A percentile compares a stretch with the other conserved stretches of the same genome.
Evolutionary conservation across 2,888 invertebrate species (phyloP).

Genomic region (Teleiodes luculella): DNA sequence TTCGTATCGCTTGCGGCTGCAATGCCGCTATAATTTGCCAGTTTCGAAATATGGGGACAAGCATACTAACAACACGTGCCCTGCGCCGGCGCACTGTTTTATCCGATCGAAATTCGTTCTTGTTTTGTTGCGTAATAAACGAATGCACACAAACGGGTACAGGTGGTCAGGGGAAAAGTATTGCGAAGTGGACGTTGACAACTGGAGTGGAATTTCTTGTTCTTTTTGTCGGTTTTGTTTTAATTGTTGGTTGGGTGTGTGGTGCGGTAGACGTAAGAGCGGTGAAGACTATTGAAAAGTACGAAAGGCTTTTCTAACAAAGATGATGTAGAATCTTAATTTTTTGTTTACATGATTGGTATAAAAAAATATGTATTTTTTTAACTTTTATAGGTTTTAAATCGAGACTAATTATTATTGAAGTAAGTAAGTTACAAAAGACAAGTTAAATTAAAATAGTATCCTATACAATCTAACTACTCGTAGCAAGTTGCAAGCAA

Average conservation of each 20-base stretch:
- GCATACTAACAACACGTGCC: constrained; percentile 15
- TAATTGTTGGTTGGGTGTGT: neutral
- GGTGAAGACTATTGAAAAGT: no score
- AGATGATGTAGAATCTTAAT: no score
- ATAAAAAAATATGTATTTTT: no score
- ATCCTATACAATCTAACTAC: neutral
- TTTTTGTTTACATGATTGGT: no score
- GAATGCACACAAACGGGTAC: constrained; percentile 19
- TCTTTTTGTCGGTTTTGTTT: neutral
- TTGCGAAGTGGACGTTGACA: constrained; percentile 16
- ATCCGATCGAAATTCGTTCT: constrained; percentile 21
- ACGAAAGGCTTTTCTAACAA: no score
- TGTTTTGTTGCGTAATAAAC: constrained; percentile 15
- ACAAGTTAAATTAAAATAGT: no score
- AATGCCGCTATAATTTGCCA: constrained; percentile 49
- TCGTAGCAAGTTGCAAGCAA: no score
- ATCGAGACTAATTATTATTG: no score
- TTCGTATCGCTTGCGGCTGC: constrained; percentile 44
- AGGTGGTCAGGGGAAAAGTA: constrained; percentile 42
- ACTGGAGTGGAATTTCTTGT: constrained; percentile 5
- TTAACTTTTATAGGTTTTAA: no score
- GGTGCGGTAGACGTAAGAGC: neutral
- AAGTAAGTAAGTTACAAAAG: no score
- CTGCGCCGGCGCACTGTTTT: constrained; percentile 3
- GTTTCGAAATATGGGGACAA: constrained; percentile 52